phyloP scores from a whole-genome alignment of 2,797 vertebrate species.

The Sebastolobus alascanus region DNA sequence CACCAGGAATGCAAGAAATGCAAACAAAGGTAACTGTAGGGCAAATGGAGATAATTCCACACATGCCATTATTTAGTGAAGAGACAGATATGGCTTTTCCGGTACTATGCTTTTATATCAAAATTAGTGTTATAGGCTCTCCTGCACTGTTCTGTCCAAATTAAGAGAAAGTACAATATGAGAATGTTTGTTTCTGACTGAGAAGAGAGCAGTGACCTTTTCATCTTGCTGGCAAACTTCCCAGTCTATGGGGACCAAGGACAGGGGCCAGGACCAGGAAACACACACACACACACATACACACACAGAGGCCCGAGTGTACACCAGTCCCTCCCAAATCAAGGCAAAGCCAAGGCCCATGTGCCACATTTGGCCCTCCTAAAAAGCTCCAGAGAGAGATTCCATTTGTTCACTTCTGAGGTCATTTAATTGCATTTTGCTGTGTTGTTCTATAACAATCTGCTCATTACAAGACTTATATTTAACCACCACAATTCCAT shows the following conservation, averaged over 20 bases:
- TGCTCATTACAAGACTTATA: constrained; percentile 21
- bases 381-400: constrained; percentile 34
- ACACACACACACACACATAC: constrained; percentile 30
- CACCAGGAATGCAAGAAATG: constrained; percentile 43
- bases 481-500: neutral
- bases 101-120: neutral
- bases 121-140: neutral
- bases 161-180: neutral
- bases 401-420: constrained; percentile 58
- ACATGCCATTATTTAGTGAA: neutral
- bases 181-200: constrained; percentile 1
- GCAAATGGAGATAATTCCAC: neutral
- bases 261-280: constrained; percentile 37
- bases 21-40: constrained; percentile 34
- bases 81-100: neutral
- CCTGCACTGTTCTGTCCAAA: neutral
- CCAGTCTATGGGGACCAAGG: constrained; percentile 26
- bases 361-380: constrained; percentile 49
- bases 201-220: constrained; percentile 34
- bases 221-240: constrained; percentile 43
- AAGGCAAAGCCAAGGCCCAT: constrained; percentile 27
- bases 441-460: constrained; percentile 16
- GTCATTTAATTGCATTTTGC: constrained; percentile 38
- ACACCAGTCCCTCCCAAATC: constrained; percentile 29
- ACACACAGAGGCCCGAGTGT: constrained; percentile 6